Base-by-base conservation (phyloP, 2,797 vertebrate species). In the Meda fulgida region DNA sequence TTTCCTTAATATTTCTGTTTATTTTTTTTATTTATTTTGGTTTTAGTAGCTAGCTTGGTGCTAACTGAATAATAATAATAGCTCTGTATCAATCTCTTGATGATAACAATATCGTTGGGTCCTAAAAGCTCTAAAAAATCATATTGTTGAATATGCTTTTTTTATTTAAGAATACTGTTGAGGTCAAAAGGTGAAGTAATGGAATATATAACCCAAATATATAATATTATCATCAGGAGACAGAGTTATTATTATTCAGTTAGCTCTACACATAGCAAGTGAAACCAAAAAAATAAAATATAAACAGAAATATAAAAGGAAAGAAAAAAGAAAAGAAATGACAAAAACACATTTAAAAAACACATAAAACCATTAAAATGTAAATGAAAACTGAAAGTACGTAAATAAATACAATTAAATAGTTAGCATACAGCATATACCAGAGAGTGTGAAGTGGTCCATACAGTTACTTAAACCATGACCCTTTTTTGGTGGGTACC, bases 401-500 rank as follows among this genome's bases (percentile, higher is more conserved):
- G 3, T 9, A 23, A 55, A 10, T 23, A 55, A 55, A 53, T 53
- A 53, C 8, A 46, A 16, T 18, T 7, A 51, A 19, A 3, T 16
- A 63, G 13, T 29, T 43, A n/a, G n/a, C n/a, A n/a, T n/a, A 43
- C 3, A 43, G 23, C 13, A 71, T 23, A 21, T 23, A 69, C 38
- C 23, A 26, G 26, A 3, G 19, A 29, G n/a, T 4, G n/a, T 71
- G 9, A 72, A 46, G n/a, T 51, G 71, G 46, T 14, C 7, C 21
- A 55, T 7, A 31, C n/a, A 21, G 63, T 19, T 18, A 80, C 0
- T 67, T 19, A 80, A 48, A 34, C 19, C 29, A 48, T 51, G 19
- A 80, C n/a, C 43, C 21, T 65, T 21, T 18, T 58, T 38, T 18
- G n/a, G 29, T 83, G 66, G 55, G 81, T 43, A 51, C 34, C 58